phyloP scores from a whole-genome alignment of 2,797 vertebrate species.

The Paedocypris micromegethes region DNA sequence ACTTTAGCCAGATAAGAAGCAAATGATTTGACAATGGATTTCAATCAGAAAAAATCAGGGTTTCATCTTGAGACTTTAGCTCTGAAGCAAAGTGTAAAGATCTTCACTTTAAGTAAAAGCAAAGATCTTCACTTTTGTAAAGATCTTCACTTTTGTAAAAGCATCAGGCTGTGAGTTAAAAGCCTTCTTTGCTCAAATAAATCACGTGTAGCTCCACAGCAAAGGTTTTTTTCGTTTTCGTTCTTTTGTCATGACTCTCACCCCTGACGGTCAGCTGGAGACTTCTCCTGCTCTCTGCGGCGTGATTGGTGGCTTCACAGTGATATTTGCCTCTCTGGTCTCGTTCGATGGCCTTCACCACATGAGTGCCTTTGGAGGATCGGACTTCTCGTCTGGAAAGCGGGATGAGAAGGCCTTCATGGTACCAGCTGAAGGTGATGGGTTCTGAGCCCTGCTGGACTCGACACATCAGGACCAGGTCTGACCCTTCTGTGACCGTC shows the following conservation, averaged over 20 bases:
- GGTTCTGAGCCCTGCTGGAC: constrained; percentile 60
- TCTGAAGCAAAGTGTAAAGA: no score
- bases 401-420: fast-evolving
- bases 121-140: background rate
- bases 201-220: no score
- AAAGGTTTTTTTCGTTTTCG: no score
- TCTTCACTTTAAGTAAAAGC: background rate
- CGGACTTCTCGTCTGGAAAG: background rate
- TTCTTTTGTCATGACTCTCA: no score
- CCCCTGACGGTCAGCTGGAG: no score
- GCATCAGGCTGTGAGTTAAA: background rate
- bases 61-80: no score
- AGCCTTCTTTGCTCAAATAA: no score
- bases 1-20: no score
- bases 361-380: constrained; percentile 21
- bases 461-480: constrained; percentile 58
- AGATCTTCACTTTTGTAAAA: background rate
- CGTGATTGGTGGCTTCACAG: constrained; percentile 59
- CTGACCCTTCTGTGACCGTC: constrained; percentile 55
- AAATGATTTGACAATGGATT: no score
- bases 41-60: no score
- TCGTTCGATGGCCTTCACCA: constrained; percentile 38
- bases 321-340: constrained; percentile 58
- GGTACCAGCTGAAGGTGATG: constrained; percentile 62
- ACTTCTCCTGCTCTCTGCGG: constrained; percentile 44